These are phyloP conservation scores for Percina caprodes DNA, from an alignment of 2,113 vertebrate genomes.

Conservation along the genomic window DNA sequence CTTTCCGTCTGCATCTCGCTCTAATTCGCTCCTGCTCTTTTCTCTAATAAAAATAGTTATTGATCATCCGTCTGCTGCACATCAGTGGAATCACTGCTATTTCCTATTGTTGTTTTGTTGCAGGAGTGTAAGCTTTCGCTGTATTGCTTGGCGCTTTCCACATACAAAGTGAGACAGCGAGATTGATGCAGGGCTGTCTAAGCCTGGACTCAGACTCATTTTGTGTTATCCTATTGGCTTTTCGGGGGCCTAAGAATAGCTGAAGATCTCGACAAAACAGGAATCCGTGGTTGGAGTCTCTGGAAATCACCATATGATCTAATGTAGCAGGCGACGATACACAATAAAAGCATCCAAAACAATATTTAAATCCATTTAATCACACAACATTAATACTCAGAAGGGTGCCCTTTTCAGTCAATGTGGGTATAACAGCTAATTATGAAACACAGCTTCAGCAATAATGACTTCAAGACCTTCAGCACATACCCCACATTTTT, in stretches of 20 bases:
- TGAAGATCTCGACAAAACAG: slow-evolving; percentile 19
- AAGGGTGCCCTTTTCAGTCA: background rate
- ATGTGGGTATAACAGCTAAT: background rate
- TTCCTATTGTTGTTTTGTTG: slow-evolving; percentile 43
- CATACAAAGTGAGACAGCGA: slow-evolving; percentile 37
- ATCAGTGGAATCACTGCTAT: slow-evolving; percentile 62
- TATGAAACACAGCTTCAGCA: slow-evolving; percentile 19
- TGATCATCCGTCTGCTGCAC: slow-evolving; percentile 67
- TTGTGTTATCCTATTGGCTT: slow-evolving; percentile 45
- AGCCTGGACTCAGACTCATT: slow-evolving; percentile 46
- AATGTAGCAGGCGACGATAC: background rate
- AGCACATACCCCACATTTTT: slow-evolving; percentile 16
- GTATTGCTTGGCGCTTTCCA: slow-evolving; percentile 23
- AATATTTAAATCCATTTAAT: slow-evolving; percentile 2
- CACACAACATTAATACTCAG: background rate
- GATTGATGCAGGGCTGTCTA: slow-evolving; percentile 41
- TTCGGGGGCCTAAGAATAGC: background rate
- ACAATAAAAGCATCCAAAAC: slow-evolving; percentile 24
- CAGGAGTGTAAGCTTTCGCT: slow-evolving; percentile 26
- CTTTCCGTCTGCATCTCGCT: slow-evolving; percentile 29
- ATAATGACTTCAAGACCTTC: slow-evolving; percentile 20
- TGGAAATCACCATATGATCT: slow-evolving; percentile 17
- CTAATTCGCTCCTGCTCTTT: slow-evolving; percentile 51
- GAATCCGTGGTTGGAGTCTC: slow-evolving; percentile 23
- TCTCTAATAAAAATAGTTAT: slow-evolving; percentile 69